These are phyloP conservation scores for Eidolon helvum DNA, from an alignment of 2,113 vertebrate genomes.

Conservation along the genomic window DNA sequence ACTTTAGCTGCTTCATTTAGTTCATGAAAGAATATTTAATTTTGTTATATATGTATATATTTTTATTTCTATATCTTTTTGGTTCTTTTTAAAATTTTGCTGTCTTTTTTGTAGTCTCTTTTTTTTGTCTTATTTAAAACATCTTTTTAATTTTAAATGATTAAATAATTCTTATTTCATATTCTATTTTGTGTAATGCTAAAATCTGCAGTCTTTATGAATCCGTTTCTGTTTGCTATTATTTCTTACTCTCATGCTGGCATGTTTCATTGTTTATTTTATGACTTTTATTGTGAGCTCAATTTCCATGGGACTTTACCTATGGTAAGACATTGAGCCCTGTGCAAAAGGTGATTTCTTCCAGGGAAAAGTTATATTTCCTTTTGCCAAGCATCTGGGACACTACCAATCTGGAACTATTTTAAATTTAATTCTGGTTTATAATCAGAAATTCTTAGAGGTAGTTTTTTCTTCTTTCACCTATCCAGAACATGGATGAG, in stretches of 20 bases:
- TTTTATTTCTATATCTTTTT: background rate
- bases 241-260: background rate
- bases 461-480: background rate
- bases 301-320: background rate
- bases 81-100: background rate
- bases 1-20: background rate
- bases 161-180: background rate
- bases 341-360: background rate
- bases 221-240: conserved; percentile 32
- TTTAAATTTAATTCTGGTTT: conserved; percentile 41
- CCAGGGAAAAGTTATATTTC: background rate
- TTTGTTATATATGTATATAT: background rate
- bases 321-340: background rate
- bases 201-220: background rate
- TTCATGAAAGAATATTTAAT: background rate
- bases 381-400: background rate
- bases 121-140: background rate
- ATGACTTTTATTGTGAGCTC: background rate
- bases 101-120: background rate
- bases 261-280: conserved; percentile 29
- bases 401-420: background rate
- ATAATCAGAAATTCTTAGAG: background rate
- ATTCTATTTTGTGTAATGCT: background rate
- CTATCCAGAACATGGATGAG: background rate
- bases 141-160: background rate